Base-by-base conservation (phyloP, 2,113 vertebrate genomes). In the Cettia cetti region DNA sequence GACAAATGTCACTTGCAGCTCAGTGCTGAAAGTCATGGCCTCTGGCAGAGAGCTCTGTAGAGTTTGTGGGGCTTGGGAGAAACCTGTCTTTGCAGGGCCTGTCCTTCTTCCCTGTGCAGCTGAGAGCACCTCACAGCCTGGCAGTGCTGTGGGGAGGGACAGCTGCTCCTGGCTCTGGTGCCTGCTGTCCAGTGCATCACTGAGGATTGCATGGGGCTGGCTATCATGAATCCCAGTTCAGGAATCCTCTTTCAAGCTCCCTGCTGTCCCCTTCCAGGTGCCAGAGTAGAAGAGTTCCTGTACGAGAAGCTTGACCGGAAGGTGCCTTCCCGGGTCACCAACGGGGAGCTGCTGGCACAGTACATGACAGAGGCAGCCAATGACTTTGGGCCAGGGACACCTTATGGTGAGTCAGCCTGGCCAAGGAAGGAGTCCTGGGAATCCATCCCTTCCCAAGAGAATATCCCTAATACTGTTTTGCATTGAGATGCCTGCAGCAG, bases 241-340 rank as follows among this genome's bases (percentile, higher is more conserved):
- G 57, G 15, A 30, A 18, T 8, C 3, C 20, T 68, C 19, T 56
- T 49, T 31, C 15, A 53, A 10, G 24, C 28, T 63, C 54, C 30
- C 20, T 26, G 79, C 5, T 27, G 27, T 82, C 87, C 57, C 90
- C 30, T 7, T 66, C 3, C 96, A 98, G 98, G 98, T 95, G 99
- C 99, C 93, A 98, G 99, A 79, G 99, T 99, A 26, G 99, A 99
- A 85, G 99, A 99, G 96, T 99, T 99, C 97, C 98, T 99, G 31
- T 99, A 99, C 10, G 99, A 99, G 92, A 99, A 99, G 97, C 97
- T 99, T 23, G 99, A 99, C 95, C 96, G 98, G 92, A 99, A 99
- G 97, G 98, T 98, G 12, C 99, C 99, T 5, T 99, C 98, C 6
- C 97, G 99, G 64, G 98, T 98, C 86, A 99, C 99, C 84, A 99